Percentiles rank a stretch among this genome's conserved stretches.
phyloP scores from a whole-genome alignment of 2,113 vertebrate species.

The Platichthys stellatus region DNA sequence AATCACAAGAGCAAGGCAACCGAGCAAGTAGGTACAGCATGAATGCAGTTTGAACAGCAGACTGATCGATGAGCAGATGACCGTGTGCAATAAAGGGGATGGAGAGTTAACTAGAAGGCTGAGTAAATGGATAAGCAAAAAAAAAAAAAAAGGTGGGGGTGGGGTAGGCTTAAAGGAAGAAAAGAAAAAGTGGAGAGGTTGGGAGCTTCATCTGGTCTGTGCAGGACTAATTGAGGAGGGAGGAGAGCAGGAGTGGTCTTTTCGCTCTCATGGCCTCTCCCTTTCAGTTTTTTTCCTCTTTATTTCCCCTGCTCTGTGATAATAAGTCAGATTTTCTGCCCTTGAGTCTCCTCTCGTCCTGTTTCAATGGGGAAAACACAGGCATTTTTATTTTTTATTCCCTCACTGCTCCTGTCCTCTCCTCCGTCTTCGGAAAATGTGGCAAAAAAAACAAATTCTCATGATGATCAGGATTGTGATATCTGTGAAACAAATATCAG shows the following conservation, averaged over 20 bases:
- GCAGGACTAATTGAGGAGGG: slow-evolving; percentile 71
- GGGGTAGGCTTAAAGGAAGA: slow-evolving; percentile 38
- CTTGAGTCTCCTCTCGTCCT: slow-evolving; percentile 72
- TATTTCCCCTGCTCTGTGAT: slow-evolving; percentile 63
- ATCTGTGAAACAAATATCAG: not conserved
- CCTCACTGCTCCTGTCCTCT: slow-evolving; percentile 1
- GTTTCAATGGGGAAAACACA: slow-evolving; percentile 56
- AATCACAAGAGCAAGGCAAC: slow-evolving; percentile 64
- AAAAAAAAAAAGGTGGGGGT: slow-evolving; percentile 6
- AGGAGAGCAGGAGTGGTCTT: slow-evolving; percentile 67
- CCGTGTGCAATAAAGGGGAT: slow-evolving; percentile 45
- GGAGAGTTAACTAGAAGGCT: slow-evolving; percentile 74
- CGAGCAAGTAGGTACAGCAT: slow-evolving; percentile 58
- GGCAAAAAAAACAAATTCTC: not conserved
- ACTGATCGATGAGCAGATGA: slow-evolving; percentile 66
- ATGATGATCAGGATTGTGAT: not conserved
- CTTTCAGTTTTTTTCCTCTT: slow-evolving; percentile 57
- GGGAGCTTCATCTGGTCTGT: slow-evolving; percentile 64
- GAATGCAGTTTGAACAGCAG: slow-evolving; percentile 54
- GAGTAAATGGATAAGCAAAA: slow-evolving; percentile 69
- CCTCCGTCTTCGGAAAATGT: slow-evolving; percentile 3
- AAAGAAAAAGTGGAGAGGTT: slow-evolving; percentile 59
- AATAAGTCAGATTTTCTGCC: slow-evolving; percentile 76
- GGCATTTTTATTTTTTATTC: slow-evolving; percentile 17
- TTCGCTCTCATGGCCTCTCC: slow-evolving; percentile 65